Evolutionary conservation across 2,797 vertebrate genomes (phyloP), one percentile per base, ranked within the genome.

Genomic region (Dryobates pubescens): DNA sequence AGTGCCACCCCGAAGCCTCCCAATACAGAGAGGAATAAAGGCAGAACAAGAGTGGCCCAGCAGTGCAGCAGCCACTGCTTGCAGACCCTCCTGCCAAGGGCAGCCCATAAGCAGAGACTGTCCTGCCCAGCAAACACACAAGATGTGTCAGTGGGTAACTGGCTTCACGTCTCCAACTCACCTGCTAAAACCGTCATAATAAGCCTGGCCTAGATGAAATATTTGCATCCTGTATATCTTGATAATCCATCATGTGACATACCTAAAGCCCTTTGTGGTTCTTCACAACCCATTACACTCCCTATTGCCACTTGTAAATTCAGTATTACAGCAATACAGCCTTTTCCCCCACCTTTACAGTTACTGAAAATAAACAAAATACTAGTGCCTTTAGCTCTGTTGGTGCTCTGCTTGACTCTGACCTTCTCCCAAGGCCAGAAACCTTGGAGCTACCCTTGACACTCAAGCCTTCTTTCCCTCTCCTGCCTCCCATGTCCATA

Each of bases 1-100:
- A 61, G 85, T 38, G 79, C 70, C 90, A 96, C 86, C 92, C 90
- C 2, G 1, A 93, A 94, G 81, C 76, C 75, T 95, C 81, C 93
- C 78, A 32, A 9, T 24, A 26, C 70, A 86, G 82, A 9, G 15
- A 36, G 64, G 56, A 89, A 94, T 89, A 92, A 91, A 94, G 76
- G 89, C 79, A 83, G 59, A 90, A 62, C 82, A 78, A 47, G 90
- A 85, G 69, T 41, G 88, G 83, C 72, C 83, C 51, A 68, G 90
- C 90, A 75, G 84, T 20, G 53, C 65, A 36, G 29, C 88, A 63
- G 88, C 41, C 86, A 65, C 88, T 34, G 90, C 72, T 26, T 38
- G 72, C 15, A 5, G 54, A 47, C 63, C 53, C 45, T 76, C 56
- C 74, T 53, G 82, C 49, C 71, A n/a, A 65, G 83, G 63, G 70